Evolutionary conservation across 2,888 invertebrate genomes (phyloP).

Genomic region (Allophyes oxyacanthae): DNA sequence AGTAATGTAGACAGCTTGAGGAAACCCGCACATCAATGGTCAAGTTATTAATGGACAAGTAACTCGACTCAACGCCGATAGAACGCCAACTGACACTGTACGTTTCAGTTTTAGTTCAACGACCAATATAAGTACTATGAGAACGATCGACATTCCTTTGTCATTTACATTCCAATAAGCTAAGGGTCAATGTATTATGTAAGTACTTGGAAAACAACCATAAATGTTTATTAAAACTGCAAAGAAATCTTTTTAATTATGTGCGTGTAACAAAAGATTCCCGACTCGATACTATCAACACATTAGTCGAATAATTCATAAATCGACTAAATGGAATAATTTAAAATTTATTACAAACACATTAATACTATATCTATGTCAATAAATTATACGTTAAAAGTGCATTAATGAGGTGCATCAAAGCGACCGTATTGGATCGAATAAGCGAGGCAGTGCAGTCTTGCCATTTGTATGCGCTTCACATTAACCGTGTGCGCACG

Average conservation of each 20-base stretch:
- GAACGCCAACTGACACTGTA: constrained; percentile 11
- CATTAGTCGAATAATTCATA: constrained; percentile 33
- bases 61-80: constrained; percentile 17
- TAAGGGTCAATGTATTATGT: neutral
- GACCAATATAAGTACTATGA: constrained; percentile 24
- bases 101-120: constrained; percentile 32
- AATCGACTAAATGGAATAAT: constrained; percentile 33
- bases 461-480: constrained; percentile 63
- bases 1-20: constrained; percentile 13
- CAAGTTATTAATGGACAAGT: constrained; percentile 24
- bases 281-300: constrained; percentile 14
- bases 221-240: too few species aligned
- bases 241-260: neutral
- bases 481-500: constrained; percentile 43
- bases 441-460: constrained; percentile 44
- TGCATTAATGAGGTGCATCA: constrained; percentile 54
- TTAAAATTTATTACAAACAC: constrained; percentile 35
- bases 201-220: too few species aligned
- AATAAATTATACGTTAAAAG: constrained; percentile 46
- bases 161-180: constrained; percentile 19
- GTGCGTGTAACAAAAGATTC: constrained; percentile 2
- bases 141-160: constrained; percentile 23
- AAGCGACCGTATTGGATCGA: constrained; percentile 42
- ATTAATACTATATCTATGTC: constrained; percentile 41
- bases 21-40: constrained; percentile 27